phyloP scores from a whole-genome alignment of 2,888 invertebrate genomes.

The Trisateles emortualis region DNA sequence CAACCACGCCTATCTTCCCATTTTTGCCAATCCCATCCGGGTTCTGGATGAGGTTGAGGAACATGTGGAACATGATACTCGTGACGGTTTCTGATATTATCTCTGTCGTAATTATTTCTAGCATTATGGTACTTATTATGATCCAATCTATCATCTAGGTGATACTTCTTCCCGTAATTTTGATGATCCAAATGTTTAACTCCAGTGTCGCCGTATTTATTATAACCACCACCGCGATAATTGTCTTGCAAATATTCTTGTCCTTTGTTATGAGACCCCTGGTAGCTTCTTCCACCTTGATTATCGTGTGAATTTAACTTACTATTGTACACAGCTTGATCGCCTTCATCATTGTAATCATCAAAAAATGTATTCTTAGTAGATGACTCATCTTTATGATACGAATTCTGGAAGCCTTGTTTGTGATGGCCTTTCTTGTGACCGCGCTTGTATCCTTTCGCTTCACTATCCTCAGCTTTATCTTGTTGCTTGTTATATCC shows the following conservation, averaged over 20 bases:
- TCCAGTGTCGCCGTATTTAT: constrained; percentile 74
- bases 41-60: constrained; percentile 60
- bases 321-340: constrained; percentile 78
- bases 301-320: constrained; percentile 75
- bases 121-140: constrained; percentile 77
- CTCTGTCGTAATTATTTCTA: constrained; percentile 72
- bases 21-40: constrained; percentile 71
- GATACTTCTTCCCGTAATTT: constrained; percentile 79
- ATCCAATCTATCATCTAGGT: constrained; percentile 76
- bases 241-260: constrained; percentile 74
- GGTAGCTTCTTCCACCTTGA: constrained; percentile 75
- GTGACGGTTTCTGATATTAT: constrained; percentile 69
- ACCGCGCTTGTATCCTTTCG: constrained; percentile 77
- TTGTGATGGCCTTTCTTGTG: constrained; percentile 90
- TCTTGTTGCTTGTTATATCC: constrained; percentile 78
- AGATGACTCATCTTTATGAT: constrained; percentile 90
- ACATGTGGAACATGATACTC: constrained; percentile 64
- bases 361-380: constrained; percentile 90
- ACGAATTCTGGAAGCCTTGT: constrained; percentile 89
- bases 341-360: constrained; percentile 85
- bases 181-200: constrained; percentile 73
- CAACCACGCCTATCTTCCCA: constrained; percentile 67
- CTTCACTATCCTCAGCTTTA: constrained; percentile 76
- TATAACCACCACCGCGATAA: constrained; percentile 73
- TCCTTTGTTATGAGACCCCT: constrained; percentile 78